phyloP scores from a whole-genome alignment of 2,113 vertebrate species.

The Phrynosoma blainvillii region DNA sequence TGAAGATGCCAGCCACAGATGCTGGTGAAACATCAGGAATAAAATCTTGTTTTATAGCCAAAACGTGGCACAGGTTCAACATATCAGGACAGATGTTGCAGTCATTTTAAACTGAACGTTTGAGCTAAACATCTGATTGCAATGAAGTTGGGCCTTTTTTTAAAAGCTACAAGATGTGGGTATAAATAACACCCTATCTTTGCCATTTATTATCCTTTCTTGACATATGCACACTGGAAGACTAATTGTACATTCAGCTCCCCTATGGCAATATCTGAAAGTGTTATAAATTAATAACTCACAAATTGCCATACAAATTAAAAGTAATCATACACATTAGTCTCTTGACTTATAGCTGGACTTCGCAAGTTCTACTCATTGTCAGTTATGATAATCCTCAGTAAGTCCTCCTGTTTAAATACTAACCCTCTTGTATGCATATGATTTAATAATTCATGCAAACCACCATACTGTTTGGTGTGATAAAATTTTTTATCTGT shows the following conservation, averaged over 20 bases:
- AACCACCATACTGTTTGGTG: slow-evolving; percentile 68
- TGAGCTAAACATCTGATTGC: slow-evolving; percentile 43
- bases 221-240: slow-evolving; percentile 46
- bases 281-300: slow-evolving; percentile 60
- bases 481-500: slow-evolving; percentile 75
- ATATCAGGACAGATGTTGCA: slow-evolving; percentile 33
- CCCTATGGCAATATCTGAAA: slow-evolving; percentile 50
- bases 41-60: slow-evolving; percentile 43
- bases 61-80: slow-evolving; percentile 35
- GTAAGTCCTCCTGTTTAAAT: slow-evolving; percentile 69
- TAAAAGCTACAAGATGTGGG: slow-evolving; percentile 49
- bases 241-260: slow-evolving; percentile 40
- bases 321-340: slow-evolving; percentile 53
- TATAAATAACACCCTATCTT: slow-evolving; percentile 49
- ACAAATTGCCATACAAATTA: slow-evolving; percentile 60
- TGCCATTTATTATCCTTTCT: slow-evolving; percentile 57
- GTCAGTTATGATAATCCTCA: slow-evolving; percentile 64
- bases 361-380: slow-evolving; percentile 62
- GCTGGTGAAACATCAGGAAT: too few species aligned
- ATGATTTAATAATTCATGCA: slow-evolving; percentile 76
- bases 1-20: too few species aligned
- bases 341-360: slow-evolving; percentile 62
- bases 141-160: slow-evolving; percentile 41
- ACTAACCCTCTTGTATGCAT: slow-evolving; percentile 60
- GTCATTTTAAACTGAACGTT: slow-evolving; percentile 48